phyloP scores from a whole-genome alignment of 2,888 invertebrate genomes.

The Protophormia terraenovae region DNA sequence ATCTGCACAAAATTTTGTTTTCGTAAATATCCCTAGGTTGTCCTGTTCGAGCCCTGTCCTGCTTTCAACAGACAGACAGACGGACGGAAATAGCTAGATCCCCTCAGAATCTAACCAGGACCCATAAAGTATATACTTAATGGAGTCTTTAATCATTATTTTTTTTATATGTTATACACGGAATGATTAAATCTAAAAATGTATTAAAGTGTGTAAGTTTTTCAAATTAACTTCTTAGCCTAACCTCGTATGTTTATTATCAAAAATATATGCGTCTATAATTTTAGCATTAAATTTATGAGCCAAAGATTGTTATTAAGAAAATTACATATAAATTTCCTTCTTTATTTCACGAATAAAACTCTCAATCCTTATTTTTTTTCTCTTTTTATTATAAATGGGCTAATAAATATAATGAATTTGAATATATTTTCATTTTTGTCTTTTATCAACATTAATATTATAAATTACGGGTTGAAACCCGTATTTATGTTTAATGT shows the following conservation, averaged over 20 bases:
- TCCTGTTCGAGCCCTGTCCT: too few relatives aligned
- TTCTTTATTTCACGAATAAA: not conserved
- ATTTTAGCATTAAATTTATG: not conserved
- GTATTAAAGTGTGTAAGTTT: not conserved
- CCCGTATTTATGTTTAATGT: not conserved
- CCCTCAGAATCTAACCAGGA: too few relatives aligned
- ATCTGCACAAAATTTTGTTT: too few relatives aligned
- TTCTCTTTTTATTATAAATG: not conserved
- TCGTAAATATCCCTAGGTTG: too few relatives aligned
- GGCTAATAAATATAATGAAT: not conserved
- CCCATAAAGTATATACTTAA: too few relatives aligned
- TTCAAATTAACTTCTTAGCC: not conserved
- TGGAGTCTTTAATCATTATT: too few relatives aligned
- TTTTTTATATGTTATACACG: too few relatives aligned
- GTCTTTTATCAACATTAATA: not conserved
- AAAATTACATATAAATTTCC: not conserved
- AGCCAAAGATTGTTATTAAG: not conserved
- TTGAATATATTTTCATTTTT: not conserved
- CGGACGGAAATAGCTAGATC: too few relatives aligned
- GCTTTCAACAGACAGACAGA: too few relatives aligned
- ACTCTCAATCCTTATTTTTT: not conserved
- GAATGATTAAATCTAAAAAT: too few relatives aligned
- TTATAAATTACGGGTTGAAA: not conserved
- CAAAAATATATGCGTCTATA: not conserved
- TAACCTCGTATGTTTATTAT: not conserved